These are phyloP conservation scores for Tokudaia tokunoshimensis DNA, from an alignment of 2,797 vertebrate species.

Conservation along the genomic window DNA sequence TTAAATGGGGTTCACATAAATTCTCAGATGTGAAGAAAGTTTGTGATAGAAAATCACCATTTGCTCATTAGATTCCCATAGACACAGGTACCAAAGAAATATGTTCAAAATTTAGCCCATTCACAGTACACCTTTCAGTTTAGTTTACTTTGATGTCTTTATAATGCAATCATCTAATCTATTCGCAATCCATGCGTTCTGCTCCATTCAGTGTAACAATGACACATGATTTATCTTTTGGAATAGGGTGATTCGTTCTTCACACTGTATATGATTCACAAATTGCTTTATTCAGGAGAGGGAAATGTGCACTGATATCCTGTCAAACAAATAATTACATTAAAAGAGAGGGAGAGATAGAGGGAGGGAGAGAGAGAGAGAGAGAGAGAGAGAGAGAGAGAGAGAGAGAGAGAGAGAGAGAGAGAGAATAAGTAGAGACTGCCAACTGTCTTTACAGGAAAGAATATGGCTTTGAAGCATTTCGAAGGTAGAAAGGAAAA, in stretches of 20 bases:
- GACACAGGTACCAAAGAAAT: conserved; percentile 59
- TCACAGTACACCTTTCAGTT: conserved; percentile 62
- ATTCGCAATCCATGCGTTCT: conserved; percentile 71
- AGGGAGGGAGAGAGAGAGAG: conserved; percentile 20
- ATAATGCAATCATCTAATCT: conserved; percentile 82
- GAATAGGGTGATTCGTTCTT: conserved; percentile 67
- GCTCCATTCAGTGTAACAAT: conserved; percentile 77
- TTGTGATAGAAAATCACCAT: conserved; percentile 71
- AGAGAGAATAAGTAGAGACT: neutral
- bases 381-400: no score
- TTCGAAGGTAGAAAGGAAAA: conserved; percentile 53
- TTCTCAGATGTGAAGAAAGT: conserved; percentile 32
- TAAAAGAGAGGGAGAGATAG: neutral
- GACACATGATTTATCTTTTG: conserved; percentile 81
- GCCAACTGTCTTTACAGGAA: conserved; percentile 45
- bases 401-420: neutral
- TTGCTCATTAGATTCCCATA: conserved; percentile 65
- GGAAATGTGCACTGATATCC: conserved; percentile 74
- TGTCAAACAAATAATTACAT: conserved; percentile 70
- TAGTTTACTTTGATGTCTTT: conserved; percentile 78
- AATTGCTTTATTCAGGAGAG: conserved; percentile 74
- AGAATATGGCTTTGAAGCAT: neutral
- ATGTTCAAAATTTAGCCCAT: conserved; percentile 72
- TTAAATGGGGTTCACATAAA: conserved; percentile 28
- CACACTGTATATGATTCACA: conserved; percentile 71